Evolutionary conservation across 2,888 invertebrate genomes (phyloP).

Genomic region (Alsophila aescularia): DNA sequence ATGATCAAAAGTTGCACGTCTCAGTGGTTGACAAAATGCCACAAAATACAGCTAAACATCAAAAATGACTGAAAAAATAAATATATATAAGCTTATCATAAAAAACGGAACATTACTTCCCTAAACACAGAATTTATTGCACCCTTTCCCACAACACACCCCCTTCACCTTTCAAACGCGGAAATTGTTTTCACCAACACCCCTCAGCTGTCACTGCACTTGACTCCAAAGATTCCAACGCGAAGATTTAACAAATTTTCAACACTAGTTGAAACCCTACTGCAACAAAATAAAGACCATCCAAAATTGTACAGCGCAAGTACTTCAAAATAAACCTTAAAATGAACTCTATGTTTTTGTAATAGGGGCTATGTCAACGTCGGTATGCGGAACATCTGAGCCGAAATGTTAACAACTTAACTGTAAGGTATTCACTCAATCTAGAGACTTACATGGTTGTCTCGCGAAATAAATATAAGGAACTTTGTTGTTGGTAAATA

Average conservation of each 20-base stretch:
- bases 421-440: constrained; percentile 21
- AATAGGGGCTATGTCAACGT: background rate
- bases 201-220: constrained; percentile 24
- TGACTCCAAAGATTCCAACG: constrained; percentile 10
- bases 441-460: constrained; percentile 2
- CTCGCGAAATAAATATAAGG: constrained; percentile 7
- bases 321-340: background rate
- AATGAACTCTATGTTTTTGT: constrained; percentile 2
- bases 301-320: background rate
- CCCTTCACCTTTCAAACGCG: constrained; percentile 8
- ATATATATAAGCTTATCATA: background rate
- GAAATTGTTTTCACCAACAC: constrained; percentile 17
- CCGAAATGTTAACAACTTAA: constrained; percentile 21
- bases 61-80: background rate
- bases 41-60: background rate
- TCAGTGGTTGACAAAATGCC: too few species aligned
- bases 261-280: constrained; percentile 5
- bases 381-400: constrained; percentile 2
- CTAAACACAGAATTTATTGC: constrained; percentile 8
- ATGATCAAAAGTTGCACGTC: too few species aligned
- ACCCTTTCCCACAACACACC: background rate
- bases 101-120: constrained; percentile 5
- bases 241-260: constrained; percentile 1
- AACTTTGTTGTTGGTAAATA: constrained; percentile 1
- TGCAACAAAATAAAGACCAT: background rate